Evolutionary conservation across 2,888 invertebrate species (phyloP).

Genomic region (Notodonta ziczac): DNA sequence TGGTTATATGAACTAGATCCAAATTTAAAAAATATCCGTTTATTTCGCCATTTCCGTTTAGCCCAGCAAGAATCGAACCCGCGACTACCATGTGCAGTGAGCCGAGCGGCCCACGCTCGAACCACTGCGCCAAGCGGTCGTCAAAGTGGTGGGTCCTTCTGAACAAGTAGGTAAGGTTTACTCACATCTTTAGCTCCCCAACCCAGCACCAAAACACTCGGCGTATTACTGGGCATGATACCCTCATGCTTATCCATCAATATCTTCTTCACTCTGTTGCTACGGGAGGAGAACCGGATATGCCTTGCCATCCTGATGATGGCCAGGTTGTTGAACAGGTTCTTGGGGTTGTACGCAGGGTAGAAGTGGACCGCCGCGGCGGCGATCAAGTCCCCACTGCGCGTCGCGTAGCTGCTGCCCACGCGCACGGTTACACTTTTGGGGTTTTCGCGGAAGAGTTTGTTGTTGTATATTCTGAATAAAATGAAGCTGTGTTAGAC

Average conservation of each 20-base stretch:
- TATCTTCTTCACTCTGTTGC: neutral
- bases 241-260: neutral
- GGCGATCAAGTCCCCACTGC: neutral
- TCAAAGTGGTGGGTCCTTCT: too few relatives aligned
- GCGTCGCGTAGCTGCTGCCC: neutral
- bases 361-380: neutral
- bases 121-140: too few relatives aligned
- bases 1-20: too few relatives aligned
- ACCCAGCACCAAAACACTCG: neutral
- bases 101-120: too few relatives aligned
- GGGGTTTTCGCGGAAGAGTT: neutral
- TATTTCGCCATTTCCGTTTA: too few relatives aligned
- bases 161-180: neutral
- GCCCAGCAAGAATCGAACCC: too few relatives aligned
- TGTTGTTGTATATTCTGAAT: neutral
- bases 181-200: constrained; percentile 2
- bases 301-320: neutral
- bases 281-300: neutral
- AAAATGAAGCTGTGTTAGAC: too few relatives aligned
- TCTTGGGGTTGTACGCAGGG: neutral
- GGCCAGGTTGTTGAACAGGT: constrained; percentile 2
- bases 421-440: neutral
- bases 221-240: neutral
- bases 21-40: too few relatives aligned
- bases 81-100: too few relatives aligned